Percentiles rank a stretch among this genome's conserved stretches.
phyloP scores from a whole-genome alignment of 2,113 vertebrate genomes.

The Megatriorchis doriae region DNA sequence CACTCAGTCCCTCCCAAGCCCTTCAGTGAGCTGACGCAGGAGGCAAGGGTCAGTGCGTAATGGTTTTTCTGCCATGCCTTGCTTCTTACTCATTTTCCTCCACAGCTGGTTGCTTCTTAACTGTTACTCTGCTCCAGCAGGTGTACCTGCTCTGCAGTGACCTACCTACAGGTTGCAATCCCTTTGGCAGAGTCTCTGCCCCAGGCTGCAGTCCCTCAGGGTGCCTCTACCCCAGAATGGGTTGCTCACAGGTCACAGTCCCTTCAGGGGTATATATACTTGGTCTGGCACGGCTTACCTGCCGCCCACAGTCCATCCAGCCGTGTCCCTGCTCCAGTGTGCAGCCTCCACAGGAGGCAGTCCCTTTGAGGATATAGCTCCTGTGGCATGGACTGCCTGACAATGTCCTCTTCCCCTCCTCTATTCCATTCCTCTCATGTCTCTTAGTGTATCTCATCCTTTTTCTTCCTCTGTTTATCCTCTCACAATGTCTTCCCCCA shows the following conservation, averaged over 20 bases:
- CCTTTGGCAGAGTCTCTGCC: neutral
- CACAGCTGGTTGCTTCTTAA: neutral
- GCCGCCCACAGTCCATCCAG: neutral
- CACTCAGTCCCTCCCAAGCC: neutral
- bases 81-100: neutral
- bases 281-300: neutral
- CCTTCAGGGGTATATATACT: neutral
- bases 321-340: neutral
- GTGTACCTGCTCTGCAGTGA: neutral
- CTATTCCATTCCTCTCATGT: neutral
- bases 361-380: neutral
- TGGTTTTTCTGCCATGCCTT: neutral
- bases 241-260: too few relatives aligned
- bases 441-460: neutral
- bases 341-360: neutral
- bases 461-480: neutral
- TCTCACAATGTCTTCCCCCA: rapidly evolving
- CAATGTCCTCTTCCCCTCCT: neutral
- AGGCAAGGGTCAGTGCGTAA: neutral
- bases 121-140: neutral
- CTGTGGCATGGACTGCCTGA: rapidly evolving
- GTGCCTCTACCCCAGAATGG: too few relatives aligned
- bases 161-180: neutral
- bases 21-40: rapidly evolving
- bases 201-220: neutral